These are phyloP conservation scores for Maniola hyperantus DNA, from an alignment of 2,888 invertebrate species.

Conservation along the genomic window DNA sequence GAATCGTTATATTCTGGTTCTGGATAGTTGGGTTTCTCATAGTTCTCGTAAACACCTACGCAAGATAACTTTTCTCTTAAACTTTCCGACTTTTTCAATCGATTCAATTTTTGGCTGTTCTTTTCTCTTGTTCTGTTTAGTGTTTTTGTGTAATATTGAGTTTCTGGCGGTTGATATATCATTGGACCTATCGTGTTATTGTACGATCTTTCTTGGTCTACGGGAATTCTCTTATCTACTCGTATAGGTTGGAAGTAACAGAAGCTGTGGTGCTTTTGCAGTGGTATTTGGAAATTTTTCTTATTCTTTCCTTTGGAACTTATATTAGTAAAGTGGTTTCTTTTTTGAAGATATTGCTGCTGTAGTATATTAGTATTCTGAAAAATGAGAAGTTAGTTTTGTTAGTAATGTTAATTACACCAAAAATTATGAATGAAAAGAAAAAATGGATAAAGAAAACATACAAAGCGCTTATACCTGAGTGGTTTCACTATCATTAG, in stretches of 20 bases:
- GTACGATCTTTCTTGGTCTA: conserved; percentile 72
- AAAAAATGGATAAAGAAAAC: conserved; percentile 49
- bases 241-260: conserved; percentile 86
- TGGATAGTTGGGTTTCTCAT: conserved; percentile 75
- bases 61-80: conserved; percentile 77
- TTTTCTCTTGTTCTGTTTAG: conserved; percentile 76
- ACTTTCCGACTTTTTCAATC: conserved; percentile 78
- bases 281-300: conserved; percentile 85
- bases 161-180: conserved; percentile 71
- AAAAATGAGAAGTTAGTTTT: conserved; percentile 66
- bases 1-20: conserved; percentile 73
- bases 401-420: conserved; percentile 63
- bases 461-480: conserved; percentile 72
- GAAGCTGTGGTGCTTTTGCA: conserved; percentile 86
- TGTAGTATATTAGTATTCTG: conserved; percentile 84
- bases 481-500: conserved; percentile 61
- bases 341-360: conserved; percentile 82
- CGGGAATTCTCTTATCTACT: conserved; percentile 80
- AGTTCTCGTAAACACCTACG: conserved; percentile 76
- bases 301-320: conserved; percentile 79
- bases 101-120: conserved; percentile 71
- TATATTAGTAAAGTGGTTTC: conserved; percentile 80
- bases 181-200: conserved; percentile 76
- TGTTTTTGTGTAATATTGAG: conserved; percentile 76
- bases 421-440: conserved; percentile 41